These are phyloP conservation scores for Calameuta pallipes DNA, from an alignment of 2,888 invertebrate species.

Conservation along the genomic window DNA sequence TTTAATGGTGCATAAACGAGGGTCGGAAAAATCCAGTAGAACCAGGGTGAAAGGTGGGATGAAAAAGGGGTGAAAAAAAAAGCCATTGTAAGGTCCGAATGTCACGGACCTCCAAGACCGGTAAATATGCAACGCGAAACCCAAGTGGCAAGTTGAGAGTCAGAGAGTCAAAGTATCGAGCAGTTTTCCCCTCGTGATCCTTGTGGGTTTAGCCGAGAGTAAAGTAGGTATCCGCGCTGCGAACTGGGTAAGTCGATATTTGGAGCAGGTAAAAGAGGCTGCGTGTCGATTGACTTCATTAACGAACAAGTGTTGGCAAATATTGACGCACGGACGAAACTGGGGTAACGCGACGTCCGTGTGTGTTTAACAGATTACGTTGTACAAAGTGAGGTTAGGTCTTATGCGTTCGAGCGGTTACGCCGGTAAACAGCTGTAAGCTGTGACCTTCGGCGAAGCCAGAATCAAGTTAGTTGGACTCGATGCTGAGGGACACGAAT, in stretches of 20 bases:
- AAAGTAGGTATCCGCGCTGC: background rate
- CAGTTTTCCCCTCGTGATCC: background rate
- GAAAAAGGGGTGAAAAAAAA: background rate
- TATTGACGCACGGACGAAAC: constrained; percentile 56
- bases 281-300: constrained; percentile 54
- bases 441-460: background rate
- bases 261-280: constrained; percentile 36
- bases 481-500: background rate
- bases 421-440: background rate
- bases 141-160: background rate
- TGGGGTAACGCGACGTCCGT: constrained; percentile 42
- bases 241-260: constrained; percentile 38
- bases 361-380: background rate
- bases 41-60: background rate
- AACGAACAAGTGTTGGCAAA: constrained; percentile 59
- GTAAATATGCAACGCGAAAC: background rate
- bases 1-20: constrained; percentile 64
- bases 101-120: background rate
- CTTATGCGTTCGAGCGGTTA: background rate
- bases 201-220: background rate
- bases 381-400: background rate
- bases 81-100: background rate
- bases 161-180: background rate
- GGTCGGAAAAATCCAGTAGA: constrained; percentile 9
- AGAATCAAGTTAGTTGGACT: background rate